Base-by-base conservation (phyloP, 2,797 vertebrate species). In the Serranus cabrilla region DNA sequence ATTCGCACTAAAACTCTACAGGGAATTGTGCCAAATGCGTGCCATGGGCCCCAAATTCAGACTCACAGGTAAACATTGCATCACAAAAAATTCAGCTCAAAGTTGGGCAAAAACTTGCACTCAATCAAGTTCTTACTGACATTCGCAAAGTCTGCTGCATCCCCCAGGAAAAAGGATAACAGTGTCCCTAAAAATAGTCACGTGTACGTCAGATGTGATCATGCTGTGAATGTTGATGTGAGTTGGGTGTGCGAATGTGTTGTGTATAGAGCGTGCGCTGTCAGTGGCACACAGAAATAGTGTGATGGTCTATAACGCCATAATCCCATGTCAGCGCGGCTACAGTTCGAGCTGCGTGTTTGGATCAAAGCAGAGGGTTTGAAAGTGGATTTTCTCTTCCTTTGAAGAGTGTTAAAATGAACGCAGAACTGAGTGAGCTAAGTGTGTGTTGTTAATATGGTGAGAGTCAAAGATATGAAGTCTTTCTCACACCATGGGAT, bases 281-380 rank as follows among this genome's bases (percentile, higher is more conserved):
- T 74, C 65, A 74, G 49, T 21, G 50, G 58, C 54, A 71, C 79
- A 78, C 76, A 64, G 73, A 78, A 82, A 85, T 81, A 85, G 79
- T 81, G 72, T 65, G 70, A 80, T 52, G 59, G 78, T 60, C 69
- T 61, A 45, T 65, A 51, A 76, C 80, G 81, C 67, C 60, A 14
- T 89, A 84, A 89, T 85, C 86, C 80, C 1, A 17, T 39, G 84
- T 76, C 79, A 64, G 49, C 62, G 61, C 34, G 37, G 52, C 76
- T 72, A 18, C 40, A 66, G 71, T 34, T 4, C 23, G 37, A 81
- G 74, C 66, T 60, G 69, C 31, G 42, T 66, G 72, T 82, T 74
- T 61, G 63, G 81, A 89, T 89, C 85, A 89, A 90, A 91, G 89
- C 76, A 39, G 57, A 74, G 63, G 63, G 81, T 86, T 69, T 71